These are phyloP conservation scores for Pygathrix nemaeus DNA, from an alignment of 2,113 vertebrate genomes.

Conservation along the genomic window DNA sequence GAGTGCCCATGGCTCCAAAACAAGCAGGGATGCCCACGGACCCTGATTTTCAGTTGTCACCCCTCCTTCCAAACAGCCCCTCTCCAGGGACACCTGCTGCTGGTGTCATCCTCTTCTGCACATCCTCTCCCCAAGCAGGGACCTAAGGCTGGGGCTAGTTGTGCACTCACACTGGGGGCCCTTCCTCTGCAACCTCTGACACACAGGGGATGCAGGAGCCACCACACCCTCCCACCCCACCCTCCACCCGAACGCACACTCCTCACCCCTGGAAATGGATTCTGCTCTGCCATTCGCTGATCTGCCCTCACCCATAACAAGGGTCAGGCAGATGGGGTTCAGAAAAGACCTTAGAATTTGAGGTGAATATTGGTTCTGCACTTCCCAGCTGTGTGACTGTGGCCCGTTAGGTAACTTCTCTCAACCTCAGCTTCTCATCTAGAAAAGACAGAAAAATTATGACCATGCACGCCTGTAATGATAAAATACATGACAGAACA, in stretches of 20 bases:
- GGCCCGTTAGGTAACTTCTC: not conserved
- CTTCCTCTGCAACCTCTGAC: not conserved
- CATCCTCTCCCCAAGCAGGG: not conserved
- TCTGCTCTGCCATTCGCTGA: not conserved
- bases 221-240: not conserved
- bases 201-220: not conserved
- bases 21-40: too few species aligned
- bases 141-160: not conserved
- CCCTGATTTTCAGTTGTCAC: too few species aligned
- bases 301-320: not conserved
- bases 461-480: too few species aligned
- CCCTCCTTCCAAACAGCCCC: not conserved
- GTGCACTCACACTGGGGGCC: not conserved
- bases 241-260: not conserved
- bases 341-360: not conserved
- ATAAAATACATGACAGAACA: not conserved
- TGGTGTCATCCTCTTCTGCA: not conserved
- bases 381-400: not conserved
- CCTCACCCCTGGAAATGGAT: not conserved
- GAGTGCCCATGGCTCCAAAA: not conserved
- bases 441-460: not conserved
- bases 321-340: not conserved
- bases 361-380: not conserved
- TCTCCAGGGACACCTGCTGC: not conserved
- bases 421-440: not conserved